Evolutionary conservation across 2,888 invertebrate genomes (phyloP).

Genomic region (Graphium colonna): DNA sequence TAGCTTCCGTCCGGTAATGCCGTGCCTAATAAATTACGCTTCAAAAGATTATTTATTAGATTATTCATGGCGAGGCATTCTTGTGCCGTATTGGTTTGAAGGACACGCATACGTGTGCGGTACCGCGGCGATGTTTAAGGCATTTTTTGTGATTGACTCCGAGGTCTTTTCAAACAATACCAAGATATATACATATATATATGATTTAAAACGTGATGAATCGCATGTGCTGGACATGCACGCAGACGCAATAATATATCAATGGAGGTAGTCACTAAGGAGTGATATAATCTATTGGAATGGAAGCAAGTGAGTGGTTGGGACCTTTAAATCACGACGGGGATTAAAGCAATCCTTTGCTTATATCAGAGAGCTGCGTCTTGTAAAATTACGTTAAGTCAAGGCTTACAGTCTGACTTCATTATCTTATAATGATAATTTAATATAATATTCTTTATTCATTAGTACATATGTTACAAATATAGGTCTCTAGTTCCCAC

Average conservation of each 20-base stretch:
- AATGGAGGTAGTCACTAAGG: background rate
- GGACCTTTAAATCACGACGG: too few species aligned
- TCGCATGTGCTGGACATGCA: conserved; percentile 26
- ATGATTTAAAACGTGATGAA: conserved; percentile 36
- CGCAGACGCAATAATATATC: conserved; percentile 12
- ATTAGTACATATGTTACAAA: too few species aligned
- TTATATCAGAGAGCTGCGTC: too few species aligned
- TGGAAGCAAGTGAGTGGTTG: too few species aligned
- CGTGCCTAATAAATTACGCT: conserved; percentile 72
- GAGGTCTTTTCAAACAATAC: conserved; percentile 36
- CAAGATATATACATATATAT: conserved; percentile 24
- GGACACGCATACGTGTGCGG: conserved; percentile 66
- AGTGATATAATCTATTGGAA: background rate
- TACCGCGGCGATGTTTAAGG: conserved; percentile 38
- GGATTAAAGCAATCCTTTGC: too few species aligned
- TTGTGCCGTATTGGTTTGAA: conserved; percentile 72
- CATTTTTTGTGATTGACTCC: conserved; percentile 62
- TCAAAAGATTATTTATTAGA: conserved; percentile 78
- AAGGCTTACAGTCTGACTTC: too few species aligned
- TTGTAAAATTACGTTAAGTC: too few species aligned
- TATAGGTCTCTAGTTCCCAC: too few species aligned
- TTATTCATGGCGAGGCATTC: conserved; percentile 69
- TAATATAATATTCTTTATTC: too few species aligned
- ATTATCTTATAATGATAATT: too few species aligned
- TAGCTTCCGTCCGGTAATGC: conserved; percentile 73